These are phyloP conservation scores for Rutilus rutilus DNA, from an alignment of 2,113 vertebrate genomes.

Conservation along the genomic window DNA sequence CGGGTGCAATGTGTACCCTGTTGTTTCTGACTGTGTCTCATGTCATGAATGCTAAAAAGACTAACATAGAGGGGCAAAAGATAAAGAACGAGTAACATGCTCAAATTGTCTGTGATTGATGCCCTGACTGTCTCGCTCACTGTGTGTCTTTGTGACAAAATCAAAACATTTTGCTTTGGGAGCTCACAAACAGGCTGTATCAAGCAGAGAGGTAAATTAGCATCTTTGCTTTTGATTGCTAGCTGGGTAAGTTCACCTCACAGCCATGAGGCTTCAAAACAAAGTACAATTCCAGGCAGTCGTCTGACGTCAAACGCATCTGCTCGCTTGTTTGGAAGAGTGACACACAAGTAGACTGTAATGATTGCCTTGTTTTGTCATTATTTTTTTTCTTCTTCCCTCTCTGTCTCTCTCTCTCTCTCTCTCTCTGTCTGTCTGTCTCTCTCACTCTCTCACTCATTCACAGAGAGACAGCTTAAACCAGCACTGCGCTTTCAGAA, in stretches of 20 bases:
- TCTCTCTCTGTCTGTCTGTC: constrained; percentile 44
- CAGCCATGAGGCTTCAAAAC: constrained; percentile 74
- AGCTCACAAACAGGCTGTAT: constrained; percentile 68
- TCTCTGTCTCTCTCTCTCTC: constrained; percentile 47
- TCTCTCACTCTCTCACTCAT: constrained; percentile 59
- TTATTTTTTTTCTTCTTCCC: constrained; percentile 22
- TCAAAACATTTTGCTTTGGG: constrained; percentile 73
- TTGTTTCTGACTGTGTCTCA: constrained; percentile 57
- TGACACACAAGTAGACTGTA: constrained; percentile 77
- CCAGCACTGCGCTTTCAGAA: constrained; percentile 76
- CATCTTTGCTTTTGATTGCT: constrained; percentile 74
- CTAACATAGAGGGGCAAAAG: constrained; percentile 25
- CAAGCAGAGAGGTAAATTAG: constrained; percentile 71
- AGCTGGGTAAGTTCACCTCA: constrained; percentile 73
- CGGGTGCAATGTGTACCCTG: constrained; percentile 46
- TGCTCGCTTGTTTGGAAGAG: constrained; percentile 73
- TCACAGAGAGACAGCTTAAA: constrained; percentile 69
- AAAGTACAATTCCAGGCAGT: constrained; percentile 74
- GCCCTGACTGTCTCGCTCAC: constrained; percentile 63
- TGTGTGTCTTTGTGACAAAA: constrained; percentile 57
- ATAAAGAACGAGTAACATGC: constrained; percentile 58
- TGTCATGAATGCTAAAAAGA: constrained; percentile 33
- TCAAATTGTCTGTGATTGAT: constrained; percentile 70
- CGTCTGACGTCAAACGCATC: constrained; percentile 72
- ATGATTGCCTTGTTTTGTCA: constrained; percentile 76